phyloP scores from a whole-genome alignment of 53 echinoderm and acorn worm genomes.

The Apostichopus leukothele region DNA sequence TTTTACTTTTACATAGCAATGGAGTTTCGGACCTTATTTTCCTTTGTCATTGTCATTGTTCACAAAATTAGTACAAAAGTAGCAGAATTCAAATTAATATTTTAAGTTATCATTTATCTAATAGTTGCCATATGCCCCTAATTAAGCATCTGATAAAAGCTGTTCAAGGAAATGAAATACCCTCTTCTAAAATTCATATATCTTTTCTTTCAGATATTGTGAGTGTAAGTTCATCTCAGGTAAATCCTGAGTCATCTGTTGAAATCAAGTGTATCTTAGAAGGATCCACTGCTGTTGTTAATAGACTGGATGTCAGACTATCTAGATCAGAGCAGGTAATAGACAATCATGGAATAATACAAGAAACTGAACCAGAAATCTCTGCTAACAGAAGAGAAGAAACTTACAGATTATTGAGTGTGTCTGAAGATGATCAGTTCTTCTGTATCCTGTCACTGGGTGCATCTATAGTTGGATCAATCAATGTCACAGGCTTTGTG shows the following conservation, averaged over 20 bases:
- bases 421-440: slow-evolving; percentile 3
- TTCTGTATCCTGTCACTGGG: slow-evolving; percentile 1
- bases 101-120: too few species aligned
- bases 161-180: too few species aligned
- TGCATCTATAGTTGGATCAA: neutral
- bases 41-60: too few species aligned
- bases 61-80: too few species aligned
- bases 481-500: neutral
- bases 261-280: neutral
- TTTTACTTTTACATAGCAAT: too few species aligned
- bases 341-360: neutral
- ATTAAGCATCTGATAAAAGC: too few species aligned
- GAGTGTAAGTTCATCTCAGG: neutral
- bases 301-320: neutral
- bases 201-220: neutral
- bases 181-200: too few species aligned
- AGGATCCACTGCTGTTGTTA: neutral
- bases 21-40: too few species aligned
- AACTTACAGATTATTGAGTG: neutral
- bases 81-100: too few species aligned
- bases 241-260: neutral
- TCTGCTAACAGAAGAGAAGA: neutral
- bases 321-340: neutral
- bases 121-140: too few species aligned
- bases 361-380: neutral